Base-by-base conservation (phyloP, 2,888 invertebrate species). In the Gisinianus flammeolus region DNA sequence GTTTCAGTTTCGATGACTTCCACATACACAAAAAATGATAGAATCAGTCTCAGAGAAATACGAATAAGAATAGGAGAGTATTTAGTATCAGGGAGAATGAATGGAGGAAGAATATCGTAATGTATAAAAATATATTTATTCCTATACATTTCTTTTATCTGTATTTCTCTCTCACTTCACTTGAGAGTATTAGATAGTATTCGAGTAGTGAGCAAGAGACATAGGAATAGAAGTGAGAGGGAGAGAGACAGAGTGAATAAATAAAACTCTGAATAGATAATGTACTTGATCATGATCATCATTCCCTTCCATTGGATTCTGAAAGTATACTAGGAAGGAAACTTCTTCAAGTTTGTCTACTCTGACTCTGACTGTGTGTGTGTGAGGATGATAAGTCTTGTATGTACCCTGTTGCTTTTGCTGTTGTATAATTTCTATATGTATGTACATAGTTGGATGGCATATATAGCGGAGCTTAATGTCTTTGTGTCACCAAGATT, bases 401-500 rank as follows among this genome's bases (percentile, higher is more conserved):
- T n/a, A n/a, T n/a, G 35, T 35, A 19, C 12, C 2, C 44, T 44
- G 44, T 44, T 44, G 19, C 12, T 8, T 44, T 44, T 2, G 12
- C 12, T 44, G 1, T 44, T 44, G 6, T 44, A 44, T 44, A 6
- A 8, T 62, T 24, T 62, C 62, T 62, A 35, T 35, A 35, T 35
- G 35, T 44, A 4, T 44, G 44, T 44, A 44, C 2, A 1, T 44
- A 44, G n/a, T n/a, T 19, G 44, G 19, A 44, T 44, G 44, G 44
- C 3, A 44, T n/a, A n/a, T n/a, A n/a, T n/a, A n/a, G n/a, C n/a
- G n/a, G n/a, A 19, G 12, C 44, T 44, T 26, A 28, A 22, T 62
- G 62, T 62, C 62, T 62, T 62, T 62, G 62, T 62, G 62, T 62
- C 62, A 62, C 62, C 62, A 62, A 62, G 62, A 62, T 62, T 62